These are phyloP conservation scores for Helleia helle DNA, from an alignment of 2,888 invertebrate genomes.

Conservation along the genomic window DNA sequence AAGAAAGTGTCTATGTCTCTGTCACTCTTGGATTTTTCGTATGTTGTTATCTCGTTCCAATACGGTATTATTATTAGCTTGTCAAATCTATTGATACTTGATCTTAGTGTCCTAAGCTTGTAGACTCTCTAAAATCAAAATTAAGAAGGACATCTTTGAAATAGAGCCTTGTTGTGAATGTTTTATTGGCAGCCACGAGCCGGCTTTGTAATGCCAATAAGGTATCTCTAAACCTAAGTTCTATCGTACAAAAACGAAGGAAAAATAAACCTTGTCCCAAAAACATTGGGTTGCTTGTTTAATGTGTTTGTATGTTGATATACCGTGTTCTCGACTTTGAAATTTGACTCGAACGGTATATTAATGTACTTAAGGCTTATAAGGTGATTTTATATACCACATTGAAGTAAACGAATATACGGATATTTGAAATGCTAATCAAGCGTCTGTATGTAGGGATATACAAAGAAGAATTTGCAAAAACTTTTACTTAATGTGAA, in stretches of 20 bases:
- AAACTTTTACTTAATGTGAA: too few relatives aligned
- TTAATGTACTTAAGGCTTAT: conserved; percentile 34
- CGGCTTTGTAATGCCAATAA: conserved; percentile 48
- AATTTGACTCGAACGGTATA: conserved; percentile 21
- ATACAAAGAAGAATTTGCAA: too few relatives aligned
- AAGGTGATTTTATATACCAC: conserved; percentile 12
- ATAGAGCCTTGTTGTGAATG: conserved; percentile 51
- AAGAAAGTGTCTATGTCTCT: too few relatives aligned
- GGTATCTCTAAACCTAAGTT: conserved; percentile 18
- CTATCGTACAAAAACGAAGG: background rate
- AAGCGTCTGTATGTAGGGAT: too few relatives aligned
- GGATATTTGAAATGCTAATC: background rate
- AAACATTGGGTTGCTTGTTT: conserved; percentile 4
- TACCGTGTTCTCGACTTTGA: conserved; percentile 13
- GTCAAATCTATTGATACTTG: too few relatives aligned
- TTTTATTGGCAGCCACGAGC: conserved; percentile 45
- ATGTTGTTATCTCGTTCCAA: too few relatives aligned
- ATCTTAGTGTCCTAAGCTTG: background rate
- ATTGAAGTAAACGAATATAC: conserved; percentile 7
- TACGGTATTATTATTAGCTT: too few relatives aligned
- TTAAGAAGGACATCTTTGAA: conserved; percentile 29
- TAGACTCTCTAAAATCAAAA: conserved; percentile 14
- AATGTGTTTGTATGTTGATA: background rate
- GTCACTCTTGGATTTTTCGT: too few relatives aligned
- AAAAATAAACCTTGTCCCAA: background rate